Evolutionary conservation across 2,113 vertebrate species (phyloP).

Genomic region (Leptobrachium ailaonicum): DNA sequence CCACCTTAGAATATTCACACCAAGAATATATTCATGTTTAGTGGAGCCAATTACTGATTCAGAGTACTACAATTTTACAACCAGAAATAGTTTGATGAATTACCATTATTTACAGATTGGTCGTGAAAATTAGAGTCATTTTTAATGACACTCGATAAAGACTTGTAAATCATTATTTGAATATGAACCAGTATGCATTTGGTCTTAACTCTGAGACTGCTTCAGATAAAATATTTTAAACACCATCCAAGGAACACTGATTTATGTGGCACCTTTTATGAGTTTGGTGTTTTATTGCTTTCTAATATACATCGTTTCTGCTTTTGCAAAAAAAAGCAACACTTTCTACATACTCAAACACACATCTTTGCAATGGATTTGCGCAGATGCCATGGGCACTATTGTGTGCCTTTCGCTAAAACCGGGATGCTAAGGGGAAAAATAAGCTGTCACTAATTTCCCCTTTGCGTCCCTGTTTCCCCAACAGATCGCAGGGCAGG

Average conservation of each 20-base stretch:
- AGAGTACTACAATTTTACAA: neutral
- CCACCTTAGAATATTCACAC: no score
- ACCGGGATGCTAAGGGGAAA: no score
- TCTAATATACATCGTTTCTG: neutral
- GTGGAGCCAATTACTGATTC: neutral
- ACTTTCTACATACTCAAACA: no score
- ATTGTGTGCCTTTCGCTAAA: no score
- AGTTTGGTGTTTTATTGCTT: slow-evolving; percentile 21
- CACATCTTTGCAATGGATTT: no score
- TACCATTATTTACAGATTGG: slow-evolving; percentile 23
- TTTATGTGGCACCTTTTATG: slow-evolving; percentile 33
- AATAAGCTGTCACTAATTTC: no score
- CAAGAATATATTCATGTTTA: neutral
- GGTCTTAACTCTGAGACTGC: slow-evolving; percentile 9
- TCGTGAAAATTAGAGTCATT: slow-evolving; percentile 32
- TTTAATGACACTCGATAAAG: slow-evolving; percentile 33
- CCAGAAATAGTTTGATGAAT: slow-evolving; percentile 25
- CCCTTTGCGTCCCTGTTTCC: no score
- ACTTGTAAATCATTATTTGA: slow-evolving; percentile 31
- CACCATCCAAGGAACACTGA: slow-evolving; percentile 15
- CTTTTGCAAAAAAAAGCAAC: no score
- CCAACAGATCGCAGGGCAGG: no score
- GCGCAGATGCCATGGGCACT: no score
- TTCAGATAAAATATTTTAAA: slow-evolving; percentile 27
- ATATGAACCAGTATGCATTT: slow-evolving; percentile 16